Percentiles rank a stretch among this genome's conserved stretches.
These are phyloP conservation scores for Drosophila subquinaria DNA, from an alignment of 2,888 invertebrate species.

Conservation along the genomic window DNA sequence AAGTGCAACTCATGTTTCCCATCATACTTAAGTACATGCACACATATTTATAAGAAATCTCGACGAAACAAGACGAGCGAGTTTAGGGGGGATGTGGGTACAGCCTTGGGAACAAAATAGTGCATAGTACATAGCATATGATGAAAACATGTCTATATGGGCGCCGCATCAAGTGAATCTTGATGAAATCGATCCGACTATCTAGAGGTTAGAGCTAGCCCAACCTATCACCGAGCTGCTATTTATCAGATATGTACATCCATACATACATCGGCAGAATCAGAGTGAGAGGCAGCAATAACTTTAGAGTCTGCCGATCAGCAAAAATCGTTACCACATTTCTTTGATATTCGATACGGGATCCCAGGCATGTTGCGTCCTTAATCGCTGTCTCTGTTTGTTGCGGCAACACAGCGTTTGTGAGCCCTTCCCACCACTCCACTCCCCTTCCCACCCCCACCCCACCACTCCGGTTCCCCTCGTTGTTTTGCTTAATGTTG, in stretches of 20 bases:
- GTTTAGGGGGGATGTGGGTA: slow-evolving; percentile 10
- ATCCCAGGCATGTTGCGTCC: slow-evolving; percentile 37
- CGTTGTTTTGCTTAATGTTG: slow-evolving; percentile 15
- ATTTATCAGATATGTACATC: background rate
- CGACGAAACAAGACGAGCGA: slow-evolving; percentile 20
- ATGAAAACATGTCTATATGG: slow-evolving; percentile 6
- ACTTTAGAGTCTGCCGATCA: slow-evolving; percentile 36
- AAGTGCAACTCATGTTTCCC: slow-evolving; percentile 47
- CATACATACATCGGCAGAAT: background rate
- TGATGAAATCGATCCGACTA: slow-evolving; percentile 47
- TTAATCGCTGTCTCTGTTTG: slow-evolving; percentile 35
- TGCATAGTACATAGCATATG: background rate
- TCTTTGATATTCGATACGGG: slow-evolving; percentile 61
- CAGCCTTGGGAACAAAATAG: background rate
- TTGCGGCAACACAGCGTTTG: background rate
- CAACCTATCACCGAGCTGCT: slow-evolving; percentile 24
- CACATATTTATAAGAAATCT: slow-evolving; percentile 2
- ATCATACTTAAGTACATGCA: slow-evolving; percentile 35
- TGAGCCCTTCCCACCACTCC: background rate
- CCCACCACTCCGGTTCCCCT: background rate
- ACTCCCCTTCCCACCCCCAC: background rate
- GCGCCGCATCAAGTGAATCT: slow-evolving; percentile 13
- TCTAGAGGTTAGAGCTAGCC: slow-evolving; percentile 36
- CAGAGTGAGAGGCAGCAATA: background rate
- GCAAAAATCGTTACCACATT: slow-evolving; percentile 50